Evolutionary conservation across 1,140 invertebrate genomes (phyloP).

Genomic region (Acromyrmex echinatior): DNA sequence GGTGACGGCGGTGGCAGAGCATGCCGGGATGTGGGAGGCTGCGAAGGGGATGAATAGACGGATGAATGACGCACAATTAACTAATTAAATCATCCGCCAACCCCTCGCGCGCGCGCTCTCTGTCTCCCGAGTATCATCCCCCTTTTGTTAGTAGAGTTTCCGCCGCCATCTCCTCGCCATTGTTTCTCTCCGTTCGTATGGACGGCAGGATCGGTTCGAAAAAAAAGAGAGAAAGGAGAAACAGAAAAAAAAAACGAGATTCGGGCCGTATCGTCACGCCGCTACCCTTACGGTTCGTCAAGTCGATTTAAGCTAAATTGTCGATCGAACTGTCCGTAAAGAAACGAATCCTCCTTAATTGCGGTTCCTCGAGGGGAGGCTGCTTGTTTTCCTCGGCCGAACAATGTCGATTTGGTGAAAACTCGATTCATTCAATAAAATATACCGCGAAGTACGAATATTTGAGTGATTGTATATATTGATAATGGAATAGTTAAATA

Average conservation of each 20-base stretch:
- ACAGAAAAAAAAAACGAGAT: constrained; percentile 14
- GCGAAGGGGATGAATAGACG: constrained; percentile 85
- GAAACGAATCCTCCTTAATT: constrained; percentile 70
- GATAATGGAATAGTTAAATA: background rate
- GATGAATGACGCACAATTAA: constrained; percentile 87
- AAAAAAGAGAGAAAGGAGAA: constrained; percentile 30
- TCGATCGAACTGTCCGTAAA: constrained; percentile 60
- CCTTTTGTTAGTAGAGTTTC: constrained; percentile 82
- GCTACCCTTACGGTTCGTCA: constrained; percentile 66
- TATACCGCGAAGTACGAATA: background rate
- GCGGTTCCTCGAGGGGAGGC: constrained; percentile 48
- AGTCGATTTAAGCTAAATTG: constrained; percentile 63
- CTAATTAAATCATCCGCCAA: constrained; percentile 86
- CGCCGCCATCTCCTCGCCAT: constrained; percentile 80
- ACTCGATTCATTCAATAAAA: constrained; percentile 10
- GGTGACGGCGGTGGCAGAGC: constrained; percentile 75
- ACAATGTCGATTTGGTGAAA: constrained; percentile 10
- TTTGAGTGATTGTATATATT: background rate
- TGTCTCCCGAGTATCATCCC: constrained; percentile 85
- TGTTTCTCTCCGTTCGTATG: constrained; percentile 66
- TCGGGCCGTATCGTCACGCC: constrained; percentile 55
- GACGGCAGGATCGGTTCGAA: constrained; percentile 36
- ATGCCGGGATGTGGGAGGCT: constrained; percentile 70
- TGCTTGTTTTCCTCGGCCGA: constrained; percentile 26
- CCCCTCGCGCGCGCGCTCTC: constrained; percentile 80